Evolutionary conservation across 2,888 invertebrate species (phyloP), one percentile per base, ranked within the genome.

Genomic region (Allacma fusca): DNA sequence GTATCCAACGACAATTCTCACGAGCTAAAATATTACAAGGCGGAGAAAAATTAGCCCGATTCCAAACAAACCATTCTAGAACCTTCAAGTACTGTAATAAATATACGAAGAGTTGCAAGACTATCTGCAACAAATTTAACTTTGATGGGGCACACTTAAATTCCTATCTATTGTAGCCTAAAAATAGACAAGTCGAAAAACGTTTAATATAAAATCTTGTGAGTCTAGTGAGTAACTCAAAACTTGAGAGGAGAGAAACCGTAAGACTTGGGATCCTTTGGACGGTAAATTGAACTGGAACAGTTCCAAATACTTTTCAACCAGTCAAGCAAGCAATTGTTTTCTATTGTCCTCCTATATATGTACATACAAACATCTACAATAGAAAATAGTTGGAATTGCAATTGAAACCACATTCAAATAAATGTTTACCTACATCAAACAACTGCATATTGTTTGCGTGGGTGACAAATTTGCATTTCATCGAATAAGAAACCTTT

Each of bases 1-100:
- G 12, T 5, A 80, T 82, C 76, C 83, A 76, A 59, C 24, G 57
- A 34, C 69, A 28, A 34, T 34, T 34, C 34, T 40, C 68, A 23
- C 16, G n/a, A 29, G 23, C 65, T 26, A 67, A 67, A 21, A 21
- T 23, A 12, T 62, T 34, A 34, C 34, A 34, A 34, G 34, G 9
- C 34, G 34, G 4, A 7, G 34, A 34, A 34, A 34, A 34, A 34
- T 34, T 4, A 34, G 34, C 34, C 5, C 34, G 9, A 34, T 34
- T 9, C 34, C 34, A 34, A 34, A 34, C 9, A 34, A 34, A 34
- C 34, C 4, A 34, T 34, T 34, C 34, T 34, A 9, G 4, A 34
- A 34, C 34, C 34, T 34, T 9, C 9, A 9, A 34, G 34, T 34
- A 7, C 34, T 34, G 4, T n/a, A n/a, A n/a, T n/a, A n/a, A n/a